Conservation (phyloP, 2,888 invertebrate species). For the Epinotia demarniana region DNA sequence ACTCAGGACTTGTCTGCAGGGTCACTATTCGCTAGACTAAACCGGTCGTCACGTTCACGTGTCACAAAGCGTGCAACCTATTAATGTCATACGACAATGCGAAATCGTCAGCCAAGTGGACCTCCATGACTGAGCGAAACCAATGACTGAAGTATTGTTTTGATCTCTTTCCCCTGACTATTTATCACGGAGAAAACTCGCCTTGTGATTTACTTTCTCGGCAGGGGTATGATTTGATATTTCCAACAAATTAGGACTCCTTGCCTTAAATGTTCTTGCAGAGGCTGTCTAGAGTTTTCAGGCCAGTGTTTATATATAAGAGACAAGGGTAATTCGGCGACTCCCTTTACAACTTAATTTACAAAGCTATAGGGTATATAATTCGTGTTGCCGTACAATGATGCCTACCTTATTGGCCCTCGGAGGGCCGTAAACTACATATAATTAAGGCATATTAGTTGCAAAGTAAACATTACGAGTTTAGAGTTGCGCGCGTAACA, state of each 20-base stretch:
- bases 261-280: background rate
- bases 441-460: slow-evolving; percentile 38
- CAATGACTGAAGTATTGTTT: too few species aligned
- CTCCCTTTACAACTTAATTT: slow-evolving; percentile 25
- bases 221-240: slow-evolving; percentile 15
- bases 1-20: too few species aligned
- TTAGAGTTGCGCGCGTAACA: slow-evolving; percentile 29
- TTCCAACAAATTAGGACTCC: slow-evolving; percentile 12
- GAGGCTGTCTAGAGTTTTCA: background rate
- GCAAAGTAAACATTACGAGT: slow-evolving; percentile 34
- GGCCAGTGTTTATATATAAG: background rate
- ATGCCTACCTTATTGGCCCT: slow-evolving; percentile 34
- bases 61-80: too few species aligned
- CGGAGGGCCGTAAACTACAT: slow-evolving; percentile 31
- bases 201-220: slow-evolving; percentile 25
- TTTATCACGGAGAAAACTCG: slow-evolving; percentile 14
- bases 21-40: too few species aligned
- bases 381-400: slow-evolving; percentile 32
- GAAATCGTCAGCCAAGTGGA: too few species aligned
- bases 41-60: too few species aligned
- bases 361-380: slow-evolving; percentile 14
- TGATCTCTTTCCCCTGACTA: background rate
- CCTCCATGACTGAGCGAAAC: too few species aligned
- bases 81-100: too few species aligned
- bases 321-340: background rate